These are phyloP conservation scores for Drosophila nr. perissopoda DNA, from an alignment of 2,888 invertebrate species.

Conservation along the genomic window DNA sequence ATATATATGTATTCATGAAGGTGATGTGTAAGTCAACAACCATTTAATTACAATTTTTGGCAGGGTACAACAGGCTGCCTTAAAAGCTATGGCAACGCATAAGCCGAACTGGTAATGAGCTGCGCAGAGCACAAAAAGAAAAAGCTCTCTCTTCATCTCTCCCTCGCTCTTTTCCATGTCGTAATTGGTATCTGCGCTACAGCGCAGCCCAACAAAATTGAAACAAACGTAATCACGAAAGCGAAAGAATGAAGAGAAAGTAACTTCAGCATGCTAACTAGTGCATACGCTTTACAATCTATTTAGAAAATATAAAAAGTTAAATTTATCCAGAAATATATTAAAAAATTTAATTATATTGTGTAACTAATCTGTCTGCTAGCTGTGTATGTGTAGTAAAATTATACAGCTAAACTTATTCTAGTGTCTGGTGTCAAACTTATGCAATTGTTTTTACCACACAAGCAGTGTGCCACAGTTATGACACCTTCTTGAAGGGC, in stretches of 20 bases:
- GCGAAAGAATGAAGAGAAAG: constrained; percentile 17
- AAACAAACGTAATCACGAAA: constrained; percentile 21
- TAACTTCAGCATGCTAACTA: neutral
- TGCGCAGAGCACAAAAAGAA: constrained; percentile 25
- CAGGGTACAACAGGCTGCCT: constrained; percentile 37
- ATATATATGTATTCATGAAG: neutral
- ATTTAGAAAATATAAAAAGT: too few species aligned
- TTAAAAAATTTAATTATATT: neutral
- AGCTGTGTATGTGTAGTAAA: neutral
- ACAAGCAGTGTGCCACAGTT: neutral
- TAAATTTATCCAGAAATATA: neutral
- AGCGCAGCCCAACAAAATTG: constrained; percentile 18
- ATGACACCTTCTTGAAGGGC: neutral
- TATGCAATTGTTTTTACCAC: neutral
- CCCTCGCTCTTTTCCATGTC: constrained; percentile 19
- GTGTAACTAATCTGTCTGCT: neutral
- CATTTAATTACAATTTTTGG: constrained; percentile 3
- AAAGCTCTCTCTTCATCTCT: constrained; percentile 35
- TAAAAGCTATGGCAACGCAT: constrained; percentile 43
- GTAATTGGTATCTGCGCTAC: constrained; percentile 16
- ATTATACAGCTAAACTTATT: neutral
- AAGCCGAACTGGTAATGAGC: constrained; percentile 42
- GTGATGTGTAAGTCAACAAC: constrained; percentile 27
- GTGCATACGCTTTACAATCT: constrained; percentile 18
- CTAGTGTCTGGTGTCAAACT: neutral